These are phyloP conservation scores for Eublepharis macularius DNA, from an alignment of 2,113 vertebrate species.

Conservation along the genomic window DNA sequence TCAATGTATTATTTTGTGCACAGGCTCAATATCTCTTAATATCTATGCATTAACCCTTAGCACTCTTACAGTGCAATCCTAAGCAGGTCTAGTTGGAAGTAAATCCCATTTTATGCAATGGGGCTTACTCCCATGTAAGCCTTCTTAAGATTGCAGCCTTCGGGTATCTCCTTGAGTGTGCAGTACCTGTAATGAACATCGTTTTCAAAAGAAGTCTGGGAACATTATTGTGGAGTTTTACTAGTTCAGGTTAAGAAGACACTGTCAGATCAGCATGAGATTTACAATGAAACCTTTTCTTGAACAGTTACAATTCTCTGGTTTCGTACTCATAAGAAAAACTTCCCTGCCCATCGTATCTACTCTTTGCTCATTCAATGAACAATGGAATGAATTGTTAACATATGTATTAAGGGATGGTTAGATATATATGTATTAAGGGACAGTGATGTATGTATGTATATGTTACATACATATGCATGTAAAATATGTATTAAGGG, in stretches of 20 bases:
- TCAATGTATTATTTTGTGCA: not conserved
- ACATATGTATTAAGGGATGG: not conserved
- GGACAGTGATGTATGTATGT: no score
- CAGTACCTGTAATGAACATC: not conserved
- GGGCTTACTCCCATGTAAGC: no score
- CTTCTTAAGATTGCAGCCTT: no score
- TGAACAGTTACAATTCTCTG: not conserved
- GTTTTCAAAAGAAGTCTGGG: not conserved
- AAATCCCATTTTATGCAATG: no score
- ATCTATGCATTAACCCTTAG: not conserved
- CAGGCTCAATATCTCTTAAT: not conserved
- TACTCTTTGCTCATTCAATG: not conserved
- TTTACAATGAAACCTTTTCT: not conserved
- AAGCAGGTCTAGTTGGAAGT: no score
- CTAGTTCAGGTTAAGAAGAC: not conserved
- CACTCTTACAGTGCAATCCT: no score
- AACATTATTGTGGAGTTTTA: not conserved
- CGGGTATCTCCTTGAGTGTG: no score
- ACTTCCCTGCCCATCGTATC: not conserved
- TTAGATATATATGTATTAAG: no score
- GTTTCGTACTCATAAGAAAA: not conserved
- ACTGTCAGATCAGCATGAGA: not conserved
- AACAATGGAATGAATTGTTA: not conserved
- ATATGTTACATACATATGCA: no score
- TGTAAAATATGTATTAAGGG: not conserved